A percentile compares a stretch with the other conserved stretches of the same genome.
Evolutionary conservation across 2,888 invertebrate species (phyloP).

Genomic region (Polietes domitor): DNA sequence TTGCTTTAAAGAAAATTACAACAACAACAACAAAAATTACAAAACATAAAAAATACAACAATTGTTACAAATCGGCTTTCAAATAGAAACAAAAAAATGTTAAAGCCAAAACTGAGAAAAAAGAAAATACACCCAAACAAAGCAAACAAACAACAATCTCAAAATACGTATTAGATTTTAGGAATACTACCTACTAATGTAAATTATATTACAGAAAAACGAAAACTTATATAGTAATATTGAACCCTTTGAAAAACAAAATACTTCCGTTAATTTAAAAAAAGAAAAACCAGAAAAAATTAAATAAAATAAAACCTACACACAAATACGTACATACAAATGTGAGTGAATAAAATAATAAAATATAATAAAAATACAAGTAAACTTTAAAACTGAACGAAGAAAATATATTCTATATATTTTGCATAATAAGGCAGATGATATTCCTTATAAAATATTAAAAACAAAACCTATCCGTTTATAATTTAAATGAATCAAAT

Average conservation of each 20-base stretch:
- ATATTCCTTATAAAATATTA: conserved; percentile 4
- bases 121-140: not conserved
- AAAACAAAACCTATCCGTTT: not conserved
- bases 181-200: conserved; percentile 76
- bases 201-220: conserved; percentile 62
- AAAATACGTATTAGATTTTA: conserved; percentile 81
- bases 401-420: conserved; percentile 18
- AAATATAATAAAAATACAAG: conserved; percentile 25
- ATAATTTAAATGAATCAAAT: not conserved
- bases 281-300: conserved; percentile 59
- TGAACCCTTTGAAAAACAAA: conserved; percentile 31
- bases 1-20: conserved; percentile 58
- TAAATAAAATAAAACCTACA: conserved; percentile 59
- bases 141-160: conserved; percentile 71
- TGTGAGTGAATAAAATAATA: conserved; percentile 56
- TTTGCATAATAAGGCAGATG: conserved; percentile 5
- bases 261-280: conserved; percentile 62
- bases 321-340: conserved; percentile 70
- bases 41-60: conserved; percentile 29
- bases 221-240: conserved; percentile 39
- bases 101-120: conserved; percentile 49
- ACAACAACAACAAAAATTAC: conserved; percentile 26
- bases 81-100: conserved; percentile 30
- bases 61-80: conserved; percentile 52
- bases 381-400: too few species aligned